These are phyloP conservation scores for Cerastis rubricosa DNA, from an alignment of 2,888 invertebrate species.

Conservation along the genomic window DNA sequence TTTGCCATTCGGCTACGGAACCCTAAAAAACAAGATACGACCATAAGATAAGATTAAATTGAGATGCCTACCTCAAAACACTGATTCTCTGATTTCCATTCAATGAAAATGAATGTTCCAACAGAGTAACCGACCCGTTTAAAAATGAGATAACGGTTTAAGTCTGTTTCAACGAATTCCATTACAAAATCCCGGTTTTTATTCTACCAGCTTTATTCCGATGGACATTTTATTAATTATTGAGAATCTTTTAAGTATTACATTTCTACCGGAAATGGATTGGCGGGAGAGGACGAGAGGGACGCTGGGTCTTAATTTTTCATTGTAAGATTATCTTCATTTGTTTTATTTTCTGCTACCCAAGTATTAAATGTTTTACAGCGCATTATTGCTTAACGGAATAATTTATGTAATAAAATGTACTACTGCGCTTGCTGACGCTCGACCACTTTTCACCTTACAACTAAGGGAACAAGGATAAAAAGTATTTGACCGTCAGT, in stretches of 20 bases:
- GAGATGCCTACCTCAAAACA: no score
- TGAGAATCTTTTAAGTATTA: slow-evolving; percentile 39
- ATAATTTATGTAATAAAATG: no score
- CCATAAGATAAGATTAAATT: no score
- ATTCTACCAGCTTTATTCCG: slow-evolving; percentile 41
- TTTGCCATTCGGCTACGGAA: no score
- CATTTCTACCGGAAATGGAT: slow-evolving; percentile 4
- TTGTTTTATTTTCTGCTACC: not conserved
- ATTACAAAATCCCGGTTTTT: slow-evolving; percentile 53
- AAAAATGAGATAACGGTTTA: slow-evolving; percentile 65
- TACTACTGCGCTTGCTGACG: no score
- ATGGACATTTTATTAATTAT: slow-evolving; percentile 60
- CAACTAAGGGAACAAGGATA: no score
- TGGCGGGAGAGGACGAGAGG: no score
- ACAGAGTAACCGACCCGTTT: slow-evolving; percentile 67
- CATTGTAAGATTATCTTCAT: not conserved
- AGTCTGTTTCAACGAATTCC: slow-evolving; percentile 66
- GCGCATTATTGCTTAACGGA: not conserved
- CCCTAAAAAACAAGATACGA: no score
- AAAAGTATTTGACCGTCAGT: no score
- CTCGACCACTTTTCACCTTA: no score
- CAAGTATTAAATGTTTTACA: not conserved
- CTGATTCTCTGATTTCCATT: slow-evolving; percentile 47
- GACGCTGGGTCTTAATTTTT: slow-evolving; percentile 6
- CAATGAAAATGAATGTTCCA: slow-evolving; percentile 65